These are phyloP conservation scores for Triplophysa yarkandensis DNA, from an alignment of 2,797 vertebrate species.

Conservation along the genomic window DNA sequence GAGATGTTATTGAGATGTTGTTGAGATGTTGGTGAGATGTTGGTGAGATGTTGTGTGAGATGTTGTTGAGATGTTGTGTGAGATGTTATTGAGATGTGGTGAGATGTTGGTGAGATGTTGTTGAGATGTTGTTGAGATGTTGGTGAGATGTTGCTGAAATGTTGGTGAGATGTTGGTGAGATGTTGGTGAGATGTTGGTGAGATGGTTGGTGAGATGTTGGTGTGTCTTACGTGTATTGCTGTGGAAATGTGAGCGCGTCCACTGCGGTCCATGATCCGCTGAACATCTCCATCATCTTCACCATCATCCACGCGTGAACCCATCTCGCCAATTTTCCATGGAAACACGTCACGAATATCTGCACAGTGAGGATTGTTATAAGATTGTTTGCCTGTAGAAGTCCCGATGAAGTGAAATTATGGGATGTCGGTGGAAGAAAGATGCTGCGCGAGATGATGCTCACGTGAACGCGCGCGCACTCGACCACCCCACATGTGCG, in stretches of 20 bases:
- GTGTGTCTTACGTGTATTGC: slow-evolving; percentile 89
- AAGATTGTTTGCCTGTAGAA: slow-evolving; percentile 39
- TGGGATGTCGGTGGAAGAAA: slow-evolving; percentile 8
- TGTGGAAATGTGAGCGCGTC: slow-evolving; percentile 80
- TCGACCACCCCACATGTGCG: slow-evolving; percentile 3
- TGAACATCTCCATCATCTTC: slow-evolving; percentile 77
- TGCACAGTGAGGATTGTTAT: slow-evolving; percentile 39
- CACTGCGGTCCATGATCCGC: slow-evolving; percentile 82
- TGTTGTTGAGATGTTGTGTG: background rate
- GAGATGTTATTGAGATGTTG: too few relatives aligned
- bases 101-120: background rate
- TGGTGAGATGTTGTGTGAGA: background rate
- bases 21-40: too few relatives aligned
- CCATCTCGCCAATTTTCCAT: slow-evolving; percentile 92
- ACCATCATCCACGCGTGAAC: slow-evolving; percentile 80
- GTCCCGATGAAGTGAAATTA: background rate
- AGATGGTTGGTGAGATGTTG: background rate
- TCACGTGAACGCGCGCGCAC: slow-evolving; percentile 21
- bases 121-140: background rate
- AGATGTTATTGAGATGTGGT: background rate
- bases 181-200: too few relatives aligned
- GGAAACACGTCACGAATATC: slow-evolving; percentile 61
- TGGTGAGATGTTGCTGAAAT: slow-evolving; percentile 22
- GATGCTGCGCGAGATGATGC: slow-evolving; percentile 21
- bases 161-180: background rate